phyloP scores from a whole-genome alignment of 2,113 vertebrate species.

The Anarhynchus alexandrinus region DNA sequence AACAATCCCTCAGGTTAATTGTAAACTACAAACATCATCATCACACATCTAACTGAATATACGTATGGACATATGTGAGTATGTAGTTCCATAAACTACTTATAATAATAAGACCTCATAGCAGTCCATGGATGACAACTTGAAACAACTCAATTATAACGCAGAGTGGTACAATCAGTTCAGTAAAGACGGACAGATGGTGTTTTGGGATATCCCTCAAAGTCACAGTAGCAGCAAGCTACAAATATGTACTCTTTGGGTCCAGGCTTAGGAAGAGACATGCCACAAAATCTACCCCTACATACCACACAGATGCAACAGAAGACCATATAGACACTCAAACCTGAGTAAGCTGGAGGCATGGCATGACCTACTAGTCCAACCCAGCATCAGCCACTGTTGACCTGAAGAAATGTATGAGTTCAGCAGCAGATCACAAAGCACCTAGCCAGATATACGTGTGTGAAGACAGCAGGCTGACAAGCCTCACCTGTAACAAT shows the following conservation, averaged over 20 bases:
- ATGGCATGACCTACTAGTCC: background rate
- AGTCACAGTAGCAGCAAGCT: background rate
- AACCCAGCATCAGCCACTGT: background rate
- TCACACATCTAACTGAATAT: background rate
- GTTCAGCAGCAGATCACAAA: background rate
- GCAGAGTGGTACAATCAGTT: background rate
- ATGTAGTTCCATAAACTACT: background rate
- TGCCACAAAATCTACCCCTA: background rate
- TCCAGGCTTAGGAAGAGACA: background rate
- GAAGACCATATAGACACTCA: background rate
- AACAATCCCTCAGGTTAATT: background rate
- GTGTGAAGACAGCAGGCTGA: background rate
- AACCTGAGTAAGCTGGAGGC: background rate
- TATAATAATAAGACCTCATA: background rate
- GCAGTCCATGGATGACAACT: background rate
- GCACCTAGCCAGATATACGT: background rate
- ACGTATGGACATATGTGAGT: background rate
- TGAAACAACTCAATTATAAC: background rate
- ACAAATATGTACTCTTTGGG: background rate
- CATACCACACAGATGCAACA: background rate
- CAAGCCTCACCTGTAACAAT: background rate
- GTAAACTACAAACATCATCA: background rate
- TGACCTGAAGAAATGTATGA: background rate
- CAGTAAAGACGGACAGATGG: background rate
- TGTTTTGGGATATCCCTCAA: background rate